phyloP scores from a whole-genome alignment of 2,113 vertebrate species.

The Tupaia tana region DNA sequence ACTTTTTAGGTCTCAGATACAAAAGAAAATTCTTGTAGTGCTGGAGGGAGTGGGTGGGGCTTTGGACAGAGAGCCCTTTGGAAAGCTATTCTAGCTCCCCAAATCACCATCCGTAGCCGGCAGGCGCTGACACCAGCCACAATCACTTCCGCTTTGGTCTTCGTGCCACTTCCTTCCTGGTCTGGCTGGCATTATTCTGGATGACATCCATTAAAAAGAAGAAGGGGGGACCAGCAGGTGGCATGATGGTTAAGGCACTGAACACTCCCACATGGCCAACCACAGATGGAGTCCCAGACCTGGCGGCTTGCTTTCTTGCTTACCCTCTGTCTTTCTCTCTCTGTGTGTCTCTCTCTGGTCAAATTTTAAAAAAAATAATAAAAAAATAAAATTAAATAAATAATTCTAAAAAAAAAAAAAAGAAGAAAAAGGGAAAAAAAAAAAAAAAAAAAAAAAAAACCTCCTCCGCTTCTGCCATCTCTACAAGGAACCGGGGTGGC shows the following conservation, averaged over 20 bases:
- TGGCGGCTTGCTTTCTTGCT: no score
- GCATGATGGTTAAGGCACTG: no score
- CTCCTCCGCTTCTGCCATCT: background rate
- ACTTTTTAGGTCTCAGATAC: background rate
- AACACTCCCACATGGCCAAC: no score
- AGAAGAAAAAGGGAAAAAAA: no score
- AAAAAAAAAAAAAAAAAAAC: background rate
- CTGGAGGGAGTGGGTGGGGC: rapidly evolving
- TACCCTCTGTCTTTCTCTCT: no score
- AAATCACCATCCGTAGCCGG: background rate
- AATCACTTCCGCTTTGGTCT: background rate
- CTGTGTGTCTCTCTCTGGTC: no score
- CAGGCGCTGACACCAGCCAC: rapidly evolving
- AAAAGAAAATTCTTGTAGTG: rapidly evolving
- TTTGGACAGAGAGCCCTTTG: rapidly evolving
- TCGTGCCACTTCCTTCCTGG: background rate
- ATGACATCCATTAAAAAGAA: background rate
- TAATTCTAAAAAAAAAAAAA: background rate
- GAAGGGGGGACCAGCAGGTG: no score
- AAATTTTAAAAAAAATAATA: no score
- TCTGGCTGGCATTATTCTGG: background rate
- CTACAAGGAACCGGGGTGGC: background rate
- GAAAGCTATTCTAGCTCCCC: rapidly evolving
- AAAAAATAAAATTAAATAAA: no score
- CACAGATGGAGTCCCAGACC: no score